A percentile compares a stretch with the other conserved stretches of the same genome.
Conservation (phyloP, 2,888 invertebrate genomes). For the Aphodius sticticus region DNA sequence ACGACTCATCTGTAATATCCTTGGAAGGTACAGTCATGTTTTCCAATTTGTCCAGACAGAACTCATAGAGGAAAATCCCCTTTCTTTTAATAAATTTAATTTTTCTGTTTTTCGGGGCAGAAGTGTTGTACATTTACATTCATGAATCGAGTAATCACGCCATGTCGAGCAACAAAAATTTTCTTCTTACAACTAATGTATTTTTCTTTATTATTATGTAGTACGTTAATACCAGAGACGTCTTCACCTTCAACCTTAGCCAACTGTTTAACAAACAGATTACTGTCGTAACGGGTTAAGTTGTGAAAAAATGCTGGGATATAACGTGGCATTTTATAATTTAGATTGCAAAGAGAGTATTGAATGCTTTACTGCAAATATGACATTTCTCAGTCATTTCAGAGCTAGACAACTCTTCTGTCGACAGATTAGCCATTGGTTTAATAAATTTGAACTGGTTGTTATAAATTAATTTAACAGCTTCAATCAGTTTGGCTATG, state of each 20-base stretch:
- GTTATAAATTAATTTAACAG: slow-evolving; percentile 20
- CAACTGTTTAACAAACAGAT: slow-evolving; percentile 46
- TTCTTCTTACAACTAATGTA: slow-evolving; percentile 50
- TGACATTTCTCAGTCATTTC: slow-evolving; percentile 19
- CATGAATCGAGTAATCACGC: too few species aligned
- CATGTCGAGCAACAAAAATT: slow-evolving; percentile 37
- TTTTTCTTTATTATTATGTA: slow-evolving; percentile 48
- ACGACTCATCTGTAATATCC: background rate
- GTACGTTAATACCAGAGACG: slow-evolving; percentile 41
- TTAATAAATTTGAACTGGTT: slow-evolving; percentile 23
- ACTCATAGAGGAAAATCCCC: background rate
- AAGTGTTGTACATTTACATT: too few species aligned
- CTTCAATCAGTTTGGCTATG: background rate
- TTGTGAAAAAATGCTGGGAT: slow-evolving; percentile 46
- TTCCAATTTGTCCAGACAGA: background rate
- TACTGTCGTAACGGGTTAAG: slow-evolving; percentile 46
- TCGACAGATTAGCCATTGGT: slow-evolving; percentile 23
- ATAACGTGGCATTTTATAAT: slow-evolving; percentile 40
- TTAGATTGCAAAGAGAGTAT: slow-evolving; percentile 44
- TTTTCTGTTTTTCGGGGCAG: too few species aligned
- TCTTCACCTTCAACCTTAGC: too few species aligned
- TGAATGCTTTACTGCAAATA: slow-evolving; percentile 28
- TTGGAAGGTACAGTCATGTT: background rate
- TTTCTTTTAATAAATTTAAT: slow-evolving; percentile 22
- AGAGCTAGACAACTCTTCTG: background rate